phyloP scores from a whole-genome alignment of 2,888 invertebrate species.

The Proisotoma minuta region DNA sequence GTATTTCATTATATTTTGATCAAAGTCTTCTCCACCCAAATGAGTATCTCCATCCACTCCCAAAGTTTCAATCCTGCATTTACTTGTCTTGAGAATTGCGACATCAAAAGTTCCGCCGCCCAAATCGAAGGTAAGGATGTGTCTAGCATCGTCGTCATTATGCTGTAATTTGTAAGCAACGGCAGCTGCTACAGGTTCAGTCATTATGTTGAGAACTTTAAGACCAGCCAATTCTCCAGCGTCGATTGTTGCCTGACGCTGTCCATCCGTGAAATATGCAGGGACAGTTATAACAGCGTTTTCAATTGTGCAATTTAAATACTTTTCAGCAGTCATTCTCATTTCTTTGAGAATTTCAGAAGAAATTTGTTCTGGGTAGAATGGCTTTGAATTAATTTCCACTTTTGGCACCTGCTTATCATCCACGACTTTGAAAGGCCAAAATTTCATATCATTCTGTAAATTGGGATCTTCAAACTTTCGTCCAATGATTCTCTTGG shows the following conservation, averaged over 20 bases:
- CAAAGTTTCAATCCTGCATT: constrained; percentile 18
- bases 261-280: constrained; percentile 68
- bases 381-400: constrained; percentile 40
- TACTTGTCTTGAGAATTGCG: constrained; percentile 16
- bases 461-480: constrained; percentile 21
- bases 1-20: constrained; percentile 54
- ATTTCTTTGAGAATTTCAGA: constrained; percentile 22
- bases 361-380: constrained; percentile 30
- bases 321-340: constrained; percentile 20
- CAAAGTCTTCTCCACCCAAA: constrained; percentile 31
- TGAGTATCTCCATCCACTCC: constrained; percentile 26
- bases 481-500: constrained; percentile 48
- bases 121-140: constrained; percentile 30
- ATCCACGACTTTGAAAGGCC: constrained; percentile 49
- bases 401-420: constrained; percentile 57
- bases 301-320: constrained; percentile 55
- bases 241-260: constrained; percentile 70
- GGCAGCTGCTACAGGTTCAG: constrained; percentile 61
- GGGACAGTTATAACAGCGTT: constrained; percentile 76
- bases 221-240: constrained; percentile 77
- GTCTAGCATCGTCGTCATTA: constrained; percentile 10
- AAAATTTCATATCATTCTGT: constrained; percentile 28
- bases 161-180: constrained; percentile 56
- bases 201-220: constrained; percentile 81
- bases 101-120: constrained; percentile 44